Conservation (phyloP, 2,113 vertebrate genomes). For the Neodon shergylaensis region DNA sequence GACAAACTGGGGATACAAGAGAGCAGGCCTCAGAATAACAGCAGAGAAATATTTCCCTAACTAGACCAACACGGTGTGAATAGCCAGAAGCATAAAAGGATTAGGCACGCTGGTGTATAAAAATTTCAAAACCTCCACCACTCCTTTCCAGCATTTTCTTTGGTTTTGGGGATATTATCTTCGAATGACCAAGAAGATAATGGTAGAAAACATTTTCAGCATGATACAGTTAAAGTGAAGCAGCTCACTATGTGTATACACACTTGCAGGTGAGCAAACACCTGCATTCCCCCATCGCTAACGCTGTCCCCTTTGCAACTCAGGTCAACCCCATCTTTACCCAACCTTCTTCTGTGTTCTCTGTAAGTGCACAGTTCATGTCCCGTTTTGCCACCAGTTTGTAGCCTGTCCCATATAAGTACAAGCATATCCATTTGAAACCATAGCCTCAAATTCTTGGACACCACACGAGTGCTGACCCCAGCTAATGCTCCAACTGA, state of each 20-base stretch:
- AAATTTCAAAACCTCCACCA: background rate
- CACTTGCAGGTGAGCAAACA: background rate
- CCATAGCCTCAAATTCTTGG: background rate
- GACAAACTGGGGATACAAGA: background rate
- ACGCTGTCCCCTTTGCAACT: background rate
- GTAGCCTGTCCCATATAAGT: background rate
- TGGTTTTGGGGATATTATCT: background rate
- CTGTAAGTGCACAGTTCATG: background rate
- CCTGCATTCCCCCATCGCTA: background rate
- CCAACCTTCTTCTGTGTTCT: background rate
- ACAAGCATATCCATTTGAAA: background rate
- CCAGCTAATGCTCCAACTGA: background rate
- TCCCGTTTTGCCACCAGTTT: background rate
- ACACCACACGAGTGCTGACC: background rate
- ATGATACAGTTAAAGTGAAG: slow-evolving; percentile 7
- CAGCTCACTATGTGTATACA: background rate
- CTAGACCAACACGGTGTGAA: background rate
- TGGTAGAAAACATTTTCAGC: background rate
- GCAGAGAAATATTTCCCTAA: background rate
- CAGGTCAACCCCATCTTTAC: background rate
- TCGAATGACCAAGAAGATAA: slow-evolving; percentile 18
- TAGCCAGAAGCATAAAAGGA: background rate
- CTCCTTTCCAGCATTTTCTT: background rate
- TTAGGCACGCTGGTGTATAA: background rate
- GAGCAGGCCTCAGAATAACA: background rate